Percentiles rank a stretch among this genome's conserved stretches.
Evolutionary conservation across 2,113 vertebrate species (phyloP).

Genomic region (Trogon melanurus): DNA sequence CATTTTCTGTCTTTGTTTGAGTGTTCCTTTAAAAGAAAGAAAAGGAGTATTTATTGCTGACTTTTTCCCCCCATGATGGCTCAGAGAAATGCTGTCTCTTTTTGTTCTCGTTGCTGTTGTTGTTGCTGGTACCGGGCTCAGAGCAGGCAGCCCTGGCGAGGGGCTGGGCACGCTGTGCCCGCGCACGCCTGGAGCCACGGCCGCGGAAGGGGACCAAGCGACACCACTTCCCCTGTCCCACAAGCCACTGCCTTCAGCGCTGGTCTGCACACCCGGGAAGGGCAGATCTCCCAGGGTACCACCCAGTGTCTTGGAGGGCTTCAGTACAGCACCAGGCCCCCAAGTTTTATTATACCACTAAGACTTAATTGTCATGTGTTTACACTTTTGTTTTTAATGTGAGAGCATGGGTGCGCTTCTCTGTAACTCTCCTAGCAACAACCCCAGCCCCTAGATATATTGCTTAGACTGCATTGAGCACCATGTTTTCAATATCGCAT

Average conservation of each 20-base stretch:
- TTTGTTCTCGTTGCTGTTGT: neutral
- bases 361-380: slow-evolving; percentile 44
- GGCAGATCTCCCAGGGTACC: neutral
- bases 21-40: slow-evolving; percentile 20
- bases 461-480: neutral
- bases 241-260: neutral
- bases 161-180: rapidly evolving
- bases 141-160: neutral
- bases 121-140: neutral
- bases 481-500: neutral
- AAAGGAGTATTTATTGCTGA: slow-evolving; percentile 54
- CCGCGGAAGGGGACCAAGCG: neutral
- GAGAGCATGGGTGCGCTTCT: neutral
- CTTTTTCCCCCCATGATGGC: neutral
- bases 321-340: neutral
- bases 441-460: neutral
- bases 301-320: neutral
- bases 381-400: neutral
- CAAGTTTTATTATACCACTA: slow-evolving; percentile 10
- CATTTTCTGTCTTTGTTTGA: slow-evolving; percentile 31
- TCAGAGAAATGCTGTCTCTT: neutral
- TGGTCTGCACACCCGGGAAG: neutral
- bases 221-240: neutral
- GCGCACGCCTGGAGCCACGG: neutral
- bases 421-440: neutral